Base-by-base conservation (phyloP, 2,888 invertebrate species). In the Leucophora obtusa region DNA sequence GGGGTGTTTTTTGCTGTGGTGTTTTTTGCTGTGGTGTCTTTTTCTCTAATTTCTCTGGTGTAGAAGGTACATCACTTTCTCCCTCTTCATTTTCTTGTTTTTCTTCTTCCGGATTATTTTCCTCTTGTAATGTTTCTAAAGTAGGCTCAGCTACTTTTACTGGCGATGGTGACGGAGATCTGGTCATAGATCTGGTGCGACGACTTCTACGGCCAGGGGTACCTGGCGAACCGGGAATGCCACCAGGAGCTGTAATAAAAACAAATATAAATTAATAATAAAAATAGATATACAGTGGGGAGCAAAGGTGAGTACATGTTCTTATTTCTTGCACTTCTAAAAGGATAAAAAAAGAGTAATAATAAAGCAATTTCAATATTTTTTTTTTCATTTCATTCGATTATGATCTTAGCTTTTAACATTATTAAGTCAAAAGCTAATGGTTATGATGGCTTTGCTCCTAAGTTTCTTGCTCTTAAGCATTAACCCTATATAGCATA, bases 101-200 rank as follows among this genome's bases (percentile, higher is more conserved):
- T n/a, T 47, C 43, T n/a, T n/a, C n/a, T 3, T 73, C 69, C n/a
- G 83, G 59, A 51, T 66, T 58, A 17, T 84, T 84, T 17, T 87
- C 86, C 51, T 88, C 87, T 71, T 89, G 87, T 33, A 90, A 66
- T 0, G 89, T 85, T 59, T 89, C 89, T 24, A 89, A 82, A 0
- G 83, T 73, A 4, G 87, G 85, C 65, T 89, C 89, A 14, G 84
- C 84, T 78, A 85, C 85, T 72, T 85, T 85, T 53, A 87, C 86
- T 4, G 88, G 85, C 0, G 86, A 87, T 15, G 89, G 89, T 28
- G 89, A 89, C 0, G 89, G 89, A 5, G 90, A 89, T 35, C 86
- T 87, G 5, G 89, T 89, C 87, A 88, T 89, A 7, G 90, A 89
- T 18, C 89, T 87, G 2, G 90, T 89, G 47, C 89, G 86, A 21